Base-by-base conservation (phyloP, 2,888 invertebrate genomes). In the Mythimna loreyi region DNA sequence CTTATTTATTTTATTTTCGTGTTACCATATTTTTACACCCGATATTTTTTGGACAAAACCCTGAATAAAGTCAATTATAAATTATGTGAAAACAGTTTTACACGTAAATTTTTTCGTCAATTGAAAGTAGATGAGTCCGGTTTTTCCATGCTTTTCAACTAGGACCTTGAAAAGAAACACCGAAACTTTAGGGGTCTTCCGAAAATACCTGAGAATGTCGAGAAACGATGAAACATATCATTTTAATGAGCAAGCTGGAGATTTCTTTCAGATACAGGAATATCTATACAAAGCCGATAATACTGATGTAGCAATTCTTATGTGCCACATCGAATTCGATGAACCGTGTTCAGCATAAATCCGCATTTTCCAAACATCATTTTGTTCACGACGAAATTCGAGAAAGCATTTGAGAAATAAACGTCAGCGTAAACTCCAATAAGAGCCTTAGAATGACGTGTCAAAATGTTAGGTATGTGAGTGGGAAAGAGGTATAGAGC, bases 381-480 rank as follows among this genome's bases (percentile, higher is more conserved):
- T n/a, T 50, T 57, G 67, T 76, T 59, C 56, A 67, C 52, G 36
- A 53, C 19, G 30, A 25, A 23, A 43, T 67, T 52, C 36, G 43
- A 23, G 57, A 52, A 52, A 62, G 55, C 45, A 53, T 72, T 67
- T 30, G 45, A 21, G 57, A 59, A 62, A 64, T 55, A 69, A 78
- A 61, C 28, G 69, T 58, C 68, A 65, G 69, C 65, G 53, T 79
- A 57, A 79, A 78, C 19, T 58, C 30, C 19, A 66, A 71, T 70
- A 71, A 47, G 53, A 28, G 28, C 3, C 3, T 28, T 3, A 28
- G 3, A 2, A 28, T 28, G 28, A 28, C 28, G 28, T 28, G 28
- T 28, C 28, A 28, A 28, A 28, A 3, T 28, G 2, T 28, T 4
- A 28, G 28, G 28, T 4, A 4, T 28, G 28, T 4, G 28, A 28